Conservation (phyloP, 2,113 vertebrate genomes). For the Cariama cristata region DNA sequence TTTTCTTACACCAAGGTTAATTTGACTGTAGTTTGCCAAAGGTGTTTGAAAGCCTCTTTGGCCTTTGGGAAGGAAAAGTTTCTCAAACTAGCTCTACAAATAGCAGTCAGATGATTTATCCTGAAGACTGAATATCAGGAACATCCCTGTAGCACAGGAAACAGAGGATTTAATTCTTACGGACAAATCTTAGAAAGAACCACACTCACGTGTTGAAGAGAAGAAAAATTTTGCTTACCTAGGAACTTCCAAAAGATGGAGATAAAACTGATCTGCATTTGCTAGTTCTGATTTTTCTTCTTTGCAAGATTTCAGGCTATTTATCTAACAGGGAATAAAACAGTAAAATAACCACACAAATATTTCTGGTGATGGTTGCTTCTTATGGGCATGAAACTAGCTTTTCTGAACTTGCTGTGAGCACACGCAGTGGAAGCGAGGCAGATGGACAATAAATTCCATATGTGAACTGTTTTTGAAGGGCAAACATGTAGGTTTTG, state of each 20-base stretch:
- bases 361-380: neutral
- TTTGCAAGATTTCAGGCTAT: conserved; percentile 84
- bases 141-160: neutral
- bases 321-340: conserved; percentile 75
- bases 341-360: neutral
- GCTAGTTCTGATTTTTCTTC: conserved; percentile 85
- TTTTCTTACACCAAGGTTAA: neutral
- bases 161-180: neutral
- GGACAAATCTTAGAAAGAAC: neutral
- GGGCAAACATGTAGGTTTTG: neutral
- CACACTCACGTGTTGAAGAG: neutral
- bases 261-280: conserved; percentile 88
- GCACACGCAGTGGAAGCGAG: neutral
- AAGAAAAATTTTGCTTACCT: conserved; percentile 75
- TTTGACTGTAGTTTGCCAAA: neutral
- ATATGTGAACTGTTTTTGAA: neutral
- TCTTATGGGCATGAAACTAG: neutral
- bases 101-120: neutral
- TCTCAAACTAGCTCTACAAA: neutral
- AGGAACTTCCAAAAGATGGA: conserved; percentile 81
- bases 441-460: neutral
- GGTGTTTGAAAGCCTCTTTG: neutral
- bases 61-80: neutral
- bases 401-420: neutral
- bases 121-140: neutral